Evolutionary conservation across 2,888 invertebrate species (phyloP), one percentile per base, ranked within the genome.

Genomic region (Syrista parreyssii): DNA sequence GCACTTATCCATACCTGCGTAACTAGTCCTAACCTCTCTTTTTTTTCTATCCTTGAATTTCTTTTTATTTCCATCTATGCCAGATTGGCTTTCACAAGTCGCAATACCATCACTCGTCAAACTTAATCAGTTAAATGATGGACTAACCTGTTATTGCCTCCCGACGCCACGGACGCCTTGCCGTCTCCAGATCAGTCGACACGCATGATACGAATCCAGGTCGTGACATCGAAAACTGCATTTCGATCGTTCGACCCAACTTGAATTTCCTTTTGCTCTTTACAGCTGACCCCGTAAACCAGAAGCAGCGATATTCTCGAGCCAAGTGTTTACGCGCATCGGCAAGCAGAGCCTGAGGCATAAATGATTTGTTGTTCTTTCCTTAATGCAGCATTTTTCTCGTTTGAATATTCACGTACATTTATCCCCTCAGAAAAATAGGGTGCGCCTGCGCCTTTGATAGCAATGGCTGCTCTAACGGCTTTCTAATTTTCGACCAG

Each of bases 221-320:
- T 86, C 87, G 76, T 82, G 84, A 82, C 84, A 86, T 84, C 83
- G 84, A 86, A 87, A 86, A 86, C 82, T 83, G 83, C 84, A 84
- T 87, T 86, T 86, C 85, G 82, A 86, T 86, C 84, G 83, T 79
- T 74, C 76, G 77, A 31, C 78, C 79, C 75, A 77, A 78, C 79
- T 82, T 81, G 82, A 75, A 83, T 79, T 78, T 84, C 81, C 79
- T 79, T 78, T 80, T 79, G 78, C 80, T 77, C 79, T 78, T 82
- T 82, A 79, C 78, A 78, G 76, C 81, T 68, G 84, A 85, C 86
- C 85, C 85, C 82, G 80, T 79, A 86, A 86, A 83, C 79, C 80
- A 23, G 73, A 68, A 80, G 73, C 74, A 73, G 78, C 68, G 40
- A 77, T 75, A 76, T 79, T 79, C 55, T 55, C 55, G 23, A 55